A percentile compares a stretch with the other conserved stretches of the same genome.
Conservation (phyloP, 2,113 vertebrate species). For the Sprattus sprattus region DNA sequence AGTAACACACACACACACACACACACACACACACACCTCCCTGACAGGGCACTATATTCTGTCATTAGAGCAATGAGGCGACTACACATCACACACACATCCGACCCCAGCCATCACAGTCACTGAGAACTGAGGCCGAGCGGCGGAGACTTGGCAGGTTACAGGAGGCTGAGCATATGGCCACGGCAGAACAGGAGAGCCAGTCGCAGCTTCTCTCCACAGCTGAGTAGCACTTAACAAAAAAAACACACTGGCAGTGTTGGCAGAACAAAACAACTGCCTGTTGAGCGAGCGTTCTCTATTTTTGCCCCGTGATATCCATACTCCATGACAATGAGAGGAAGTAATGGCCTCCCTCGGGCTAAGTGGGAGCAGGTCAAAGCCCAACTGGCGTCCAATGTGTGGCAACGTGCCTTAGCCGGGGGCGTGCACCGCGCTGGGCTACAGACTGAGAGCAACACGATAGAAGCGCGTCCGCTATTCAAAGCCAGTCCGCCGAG, state of each 20-base stretch:
- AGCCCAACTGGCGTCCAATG: neutral
- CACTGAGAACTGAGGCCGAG: neutral
- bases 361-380: neutral
- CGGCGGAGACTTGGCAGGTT: neutral
- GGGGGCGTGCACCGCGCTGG: neutral
- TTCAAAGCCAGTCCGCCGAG: neutral
- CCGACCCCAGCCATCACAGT: neutral
- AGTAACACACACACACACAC: slow-evolving; percentile 38
- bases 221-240: neutral
- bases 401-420: neutral
- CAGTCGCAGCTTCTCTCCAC: neutral
- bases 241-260: neutral
- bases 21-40: slow-evolving; percentile 30
- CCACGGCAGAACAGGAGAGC: neutral
- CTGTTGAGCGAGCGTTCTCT: neutral
- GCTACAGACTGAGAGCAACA: neutral
- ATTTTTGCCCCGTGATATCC: neutral
- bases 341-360: neutral
- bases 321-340: neutral
- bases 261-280: neutral
- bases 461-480: neutral
- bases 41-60: neutral
- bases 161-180: neutral
- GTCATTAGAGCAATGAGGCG: neutral
- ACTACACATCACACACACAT: neutral